phyloP scores from a whole-genome alignment of 2,888 invertebrate genomes.

The Drosophila austrosaltans region DNA sequence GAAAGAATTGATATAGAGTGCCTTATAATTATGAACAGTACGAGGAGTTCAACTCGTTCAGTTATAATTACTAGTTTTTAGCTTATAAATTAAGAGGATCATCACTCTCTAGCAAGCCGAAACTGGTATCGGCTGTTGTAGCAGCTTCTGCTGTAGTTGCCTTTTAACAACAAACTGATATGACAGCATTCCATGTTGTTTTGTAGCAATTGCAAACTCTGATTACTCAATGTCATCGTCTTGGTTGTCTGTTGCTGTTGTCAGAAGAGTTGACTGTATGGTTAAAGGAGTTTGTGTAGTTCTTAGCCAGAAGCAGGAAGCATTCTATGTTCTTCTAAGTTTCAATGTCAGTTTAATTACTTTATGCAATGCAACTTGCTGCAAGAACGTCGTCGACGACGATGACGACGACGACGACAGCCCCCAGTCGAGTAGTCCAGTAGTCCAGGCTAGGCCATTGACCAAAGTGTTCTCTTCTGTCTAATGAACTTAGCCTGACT shows the following conservation, averaged over 20 bases:
- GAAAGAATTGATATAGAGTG: constrained; percentile 21
- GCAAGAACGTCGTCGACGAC: constrained; percentile 37
- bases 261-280: constrained; percentile 18
- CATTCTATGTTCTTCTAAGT: constrained; percentile 78
- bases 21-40: constrained; percentile 72
- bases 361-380: constrained; percentile 68
- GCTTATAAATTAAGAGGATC: constrained; percentile 79
- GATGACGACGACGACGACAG: constrained; percentile 20
- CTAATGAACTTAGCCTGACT: constrained; percentile 55
- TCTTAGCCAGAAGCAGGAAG: constrained; percentile 75
- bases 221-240: constrained; percentile 78
- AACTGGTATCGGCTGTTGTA: constrained; percentile 47
- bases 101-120: constrained; percentile 56
- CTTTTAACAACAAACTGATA: constrained; percentile 61
- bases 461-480: constrained; percentile 60
- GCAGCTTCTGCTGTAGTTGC: constrained; percentile 19
- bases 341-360: constrained; percentile 79
- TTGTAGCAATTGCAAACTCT: constrained; percentile 71
- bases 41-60: constrained; percentile 67
- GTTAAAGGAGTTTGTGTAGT: constrained; percentile 26
- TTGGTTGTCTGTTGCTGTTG: constrained; percentile 45
- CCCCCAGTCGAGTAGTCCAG: constrained; percentile 4
- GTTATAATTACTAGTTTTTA: constrained; percentile 79
- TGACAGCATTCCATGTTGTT: constrained; percentile 71
- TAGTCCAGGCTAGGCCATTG: constrained; percentile 58